These are phyloP conservation scores for Upupa epops DNA, from an alignment of 2,113 vertebrate genomes.

Conservation along the genomic window DNA sequence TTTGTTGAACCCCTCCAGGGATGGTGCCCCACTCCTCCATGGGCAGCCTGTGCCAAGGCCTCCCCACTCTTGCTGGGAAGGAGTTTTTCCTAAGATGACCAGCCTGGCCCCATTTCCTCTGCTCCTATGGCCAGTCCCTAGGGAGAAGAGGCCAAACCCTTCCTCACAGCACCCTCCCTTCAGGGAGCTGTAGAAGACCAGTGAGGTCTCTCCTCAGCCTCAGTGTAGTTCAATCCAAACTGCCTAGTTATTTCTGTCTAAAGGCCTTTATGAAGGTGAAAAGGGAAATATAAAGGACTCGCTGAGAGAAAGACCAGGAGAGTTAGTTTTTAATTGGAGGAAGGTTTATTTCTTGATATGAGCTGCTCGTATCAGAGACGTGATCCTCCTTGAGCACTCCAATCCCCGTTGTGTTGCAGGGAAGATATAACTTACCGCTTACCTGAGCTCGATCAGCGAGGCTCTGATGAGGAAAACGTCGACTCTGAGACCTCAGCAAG, in stretches of 20 bases:
- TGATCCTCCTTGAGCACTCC: not conserved
- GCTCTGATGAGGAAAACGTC: slow-evolving; percentile 93
- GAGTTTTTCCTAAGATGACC: no score
- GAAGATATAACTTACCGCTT: slow-evolving; percentile 93
- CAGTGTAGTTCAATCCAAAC: not conserved
- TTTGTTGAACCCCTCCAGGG: no score
- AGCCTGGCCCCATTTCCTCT: no score
- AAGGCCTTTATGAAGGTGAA: not conserved
- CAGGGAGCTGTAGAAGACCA: no score
- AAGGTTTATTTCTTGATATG: not conserved
- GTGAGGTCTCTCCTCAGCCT: no score
- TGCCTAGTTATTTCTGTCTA: not conserved
- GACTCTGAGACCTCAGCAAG: slow-evolving; percentile 93
- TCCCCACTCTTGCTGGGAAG: no score
- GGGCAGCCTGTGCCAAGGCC: no score
- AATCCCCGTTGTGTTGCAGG: slow-evolving; percentile 63
- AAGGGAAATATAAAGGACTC: not conserved
- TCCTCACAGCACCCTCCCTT: no score
- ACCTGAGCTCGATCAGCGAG: slow-evolving; percentile 92
- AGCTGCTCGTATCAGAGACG: not conserved
- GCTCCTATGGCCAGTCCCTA: no score
- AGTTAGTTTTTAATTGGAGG: not conserved
- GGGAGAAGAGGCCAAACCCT: no score
- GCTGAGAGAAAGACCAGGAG: not conserved
- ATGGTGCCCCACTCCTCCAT: no score